Conservation (phyloP, 2,888 invertebrate genomes). For the Xylota segnis region DNA sequence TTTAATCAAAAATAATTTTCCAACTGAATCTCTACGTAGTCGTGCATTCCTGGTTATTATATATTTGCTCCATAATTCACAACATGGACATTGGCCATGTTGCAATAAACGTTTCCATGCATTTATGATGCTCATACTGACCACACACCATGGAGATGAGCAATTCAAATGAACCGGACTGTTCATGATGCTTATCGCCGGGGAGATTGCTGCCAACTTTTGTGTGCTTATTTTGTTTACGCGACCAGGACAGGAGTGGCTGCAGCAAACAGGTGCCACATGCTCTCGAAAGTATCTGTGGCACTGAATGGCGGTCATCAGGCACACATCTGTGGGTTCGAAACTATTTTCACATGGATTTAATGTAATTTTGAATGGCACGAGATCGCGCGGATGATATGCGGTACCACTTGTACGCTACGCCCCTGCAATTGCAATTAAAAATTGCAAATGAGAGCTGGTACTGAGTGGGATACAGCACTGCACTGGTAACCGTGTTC, state of each 20-base stretch:
- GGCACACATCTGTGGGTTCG: constrained; percentile 57
- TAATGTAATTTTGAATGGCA: constrained; percentile 71
- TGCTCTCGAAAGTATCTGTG: constrained; percentile 41
- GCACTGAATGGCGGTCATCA: constrained; percentile 64
- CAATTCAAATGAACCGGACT: constrained; percentile 60
- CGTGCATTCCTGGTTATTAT: constrained; percentile 66
- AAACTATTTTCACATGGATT: constrained; percentile 66
- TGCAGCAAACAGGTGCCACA: constrained; percentile 67
- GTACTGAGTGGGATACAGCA: background rate
- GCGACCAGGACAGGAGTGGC: constrained; percentile 2
- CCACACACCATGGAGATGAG: constrained; percentile 55
- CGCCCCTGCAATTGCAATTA: constrained; percentile 68
- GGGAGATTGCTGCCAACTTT: constrained; percentile 30
- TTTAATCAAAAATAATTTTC: constrained; percentile 76
- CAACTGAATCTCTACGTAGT: constrained; percentile 66
- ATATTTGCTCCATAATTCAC: constrained; percentile 71
- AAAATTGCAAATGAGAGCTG: constrained; percentile 70
- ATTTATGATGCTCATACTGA: constrained; percentile 68
- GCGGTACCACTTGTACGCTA: constrained; percentile 13
- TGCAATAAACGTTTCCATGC: constrained; percentile 76
- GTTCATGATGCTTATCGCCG: constrained; percentile 60
- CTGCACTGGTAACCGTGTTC: constrained; percentile 3
- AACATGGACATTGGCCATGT: constrained; percentile 68
- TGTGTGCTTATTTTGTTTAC: constrained; percentile 42
- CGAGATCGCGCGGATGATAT: constrained; percentile 40